A percentile compares a stretch with the other conserved stretches of the same genome.
phyloP scores from a whole-genome alignment of 2,797 vertebrate species.

The Rhabdomys pumilio region DNA sequence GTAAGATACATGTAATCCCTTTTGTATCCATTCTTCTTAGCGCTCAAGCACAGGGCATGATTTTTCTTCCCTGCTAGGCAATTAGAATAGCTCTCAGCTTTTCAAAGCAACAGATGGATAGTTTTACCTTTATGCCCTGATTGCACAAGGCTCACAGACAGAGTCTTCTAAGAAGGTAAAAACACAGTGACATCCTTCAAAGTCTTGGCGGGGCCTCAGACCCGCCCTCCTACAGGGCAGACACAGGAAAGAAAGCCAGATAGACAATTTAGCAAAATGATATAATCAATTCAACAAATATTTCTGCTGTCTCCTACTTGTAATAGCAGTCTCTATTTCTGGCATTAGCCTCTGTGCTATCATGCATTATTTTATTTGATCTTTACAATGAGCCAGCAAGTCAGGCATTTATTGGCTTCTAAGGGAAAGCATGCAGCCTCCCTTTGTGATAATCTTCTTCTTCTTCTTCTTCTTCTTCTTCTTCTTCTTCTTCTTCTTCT shows the following conservation, averaged over 20 bases:
- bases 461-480: not conserved
- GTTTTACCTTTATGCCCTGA: slow-evolving; percentile 74
- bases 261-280: slow-evolving; percentile 56
- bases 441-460: not conserved
- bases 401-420: not conserved
- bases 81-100: slow-evolving; percentile 72
- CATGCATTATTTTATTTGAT: slow-evolving; percentile 32
- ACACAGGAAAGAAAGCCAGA: slow-evolving; percentile 26
- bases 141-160: slow-evolving; percentile 67
- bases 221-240: slow-evolving; percentile 38
- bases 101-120: slow-evolving; percentile 75
- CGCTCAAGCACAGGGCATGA: slow-evolving; percentile 34
- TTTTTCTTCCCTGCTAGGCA: slow-evolving; percentile 69
- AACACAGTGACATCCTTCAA: slow-evolving; percentile 61
- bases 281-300: slow-evolving; percentile 42
- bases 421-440: not conserved
- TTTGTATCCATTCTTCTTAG: slow-evolving; percentile 67
- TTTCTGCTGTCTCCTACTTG: not conserved
- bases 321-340: slow-evolving; percentile 41
- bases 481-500: not conserved
- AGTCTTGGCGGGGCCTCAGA: slow-evolving; percentile 31
- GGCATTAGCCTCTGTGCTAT: not conserved
- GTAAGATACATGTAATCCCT: slow-evolving; percentile 63
- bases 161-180: slow-evolving; percentile 73
- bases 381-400: slow-evolving; percentile 15